Conservation (phyloP, 2,888 invertebrate species). For the Augochlorella aurata region DNA sequence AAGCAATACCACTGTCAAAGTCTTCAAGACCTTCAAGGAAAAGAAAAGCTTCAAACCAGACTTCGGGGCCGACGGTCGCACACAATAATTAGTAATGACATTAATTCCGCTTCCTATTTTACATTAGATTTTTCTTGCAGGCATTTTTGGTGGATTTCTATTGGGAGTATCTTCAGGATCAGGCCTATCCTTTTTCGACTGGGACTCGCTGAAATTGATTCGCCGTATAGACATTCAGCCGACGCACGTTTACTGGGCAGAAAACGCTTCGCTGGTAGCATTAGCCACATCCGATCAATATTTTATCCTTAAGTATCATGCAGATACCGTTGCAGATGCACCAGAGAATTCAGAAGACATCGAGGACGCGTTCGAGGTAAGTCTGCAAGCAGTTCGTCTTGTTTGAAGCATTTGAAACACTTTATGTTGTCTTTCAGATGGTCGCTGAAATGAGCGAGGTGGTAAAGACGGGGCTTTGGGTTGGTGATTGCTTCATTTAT, state of each 20-base stretch:
- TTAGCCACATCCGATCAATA: constrained; percentile 97
- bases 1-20: constrained; percentile 93
- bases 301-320: constrained; percentile 94
- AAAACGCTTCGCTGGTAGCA: constrained; percentile 95
- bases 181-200: constrained; percentile 96
- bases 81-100: constrained; percentile 42
- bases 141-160: constrained; percentile 95
- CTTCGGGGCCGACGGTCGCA: constrained; percentile 94
- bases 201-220: constrained; percentile 96
- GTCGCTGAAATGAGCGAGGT: constrained; percentile 94
- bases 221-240: constrained; percentile 98
- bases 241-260: constrained; percentile 97
- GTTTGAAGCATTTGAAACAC: neutral
- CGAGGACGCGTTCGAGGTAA: constrained; percentile 97
- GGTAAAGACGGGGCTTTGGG: constrained; percentile 97
- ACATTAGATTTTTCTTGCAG: constrained; percentile 80
- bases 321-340: constrained; percentile 90
- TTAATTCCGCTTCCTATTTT: neutral
- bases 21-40: constrained; percentile 99
- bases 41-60: constrained; percentile 97
- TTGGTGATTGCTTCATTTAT: constrained; percentile 99
- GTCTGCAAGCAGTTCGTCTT: no score
- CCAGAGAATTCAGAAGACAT: constrained; percentile 90
- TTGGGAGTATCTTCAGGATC: constrained; percentile 96
- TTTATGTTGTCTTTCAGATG: constrained; percentile 83